These are phyloP conservation scores for Digitonthophagus gazella DNA, from an alignment of 2,888 invertebrate species.

Conservation along the genomic window DNA sequence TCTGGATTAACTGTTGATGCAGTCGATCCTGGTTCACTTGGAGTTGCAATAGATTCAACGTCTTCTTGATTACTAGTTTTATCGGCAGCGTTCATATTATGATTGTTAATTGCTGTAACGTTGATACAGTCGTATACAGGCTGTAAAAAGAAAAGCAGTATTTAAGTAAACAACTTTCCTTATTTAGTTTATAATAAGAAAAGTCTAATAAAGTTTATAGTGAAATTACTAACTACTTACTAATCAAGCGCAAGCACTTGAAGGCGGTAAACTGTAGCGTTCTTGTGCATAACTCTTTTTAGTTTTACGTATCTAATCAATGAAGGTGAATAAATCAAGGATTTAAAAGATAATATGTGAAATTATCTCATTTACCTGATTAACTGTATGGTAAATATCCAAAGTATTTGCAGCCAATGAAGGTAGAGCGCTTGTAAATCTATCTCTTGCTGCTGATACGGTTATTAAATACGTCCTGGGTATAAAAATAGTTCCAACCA, in stretches of 20 bases:
- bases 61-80: conserved; percentile 24
- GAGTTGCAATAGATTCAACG: conserved; percentile 28
- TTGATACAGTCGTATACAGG: conserved; percentile 61
- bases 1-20: conserved; percentile 35
- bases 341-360: background rate
- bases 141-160: conserved; percentile 43
- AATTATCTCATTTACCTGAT: conserved; percentile 41
- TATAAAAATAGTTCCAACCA: conserved; percentile 64
- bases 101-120: conserved; percentile 52
- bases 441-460: conserved; percentile 60
- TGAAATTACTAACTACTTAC: background rate
- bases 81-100: conserved; percentile 39
- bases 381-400: conserved; percentile 49
- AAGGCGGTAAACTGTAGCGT: background rate
- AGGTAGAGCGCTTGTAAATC: conserved; percentile 57
- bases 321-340: background rate
- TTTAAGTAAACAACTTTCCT: background rate
- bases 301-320: background rate
- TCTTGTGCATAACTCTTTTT: background rate
- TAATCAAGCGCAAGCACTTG: background rate
- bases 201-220: background rate
- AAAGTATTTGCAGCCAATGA: conserved; percentile 51
- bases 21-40: conserved; percentile 17
- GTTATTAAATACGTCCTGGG: conserved; percentile 69
- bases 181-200: too few relatives aligned